A percentile compares a stretch with the other conserved stretches of the same genome.
Evolutionary conservation across 1,140 invertebrate genomes (phyloP).

Genomic region (Heliconius eleuchia): DNA sequence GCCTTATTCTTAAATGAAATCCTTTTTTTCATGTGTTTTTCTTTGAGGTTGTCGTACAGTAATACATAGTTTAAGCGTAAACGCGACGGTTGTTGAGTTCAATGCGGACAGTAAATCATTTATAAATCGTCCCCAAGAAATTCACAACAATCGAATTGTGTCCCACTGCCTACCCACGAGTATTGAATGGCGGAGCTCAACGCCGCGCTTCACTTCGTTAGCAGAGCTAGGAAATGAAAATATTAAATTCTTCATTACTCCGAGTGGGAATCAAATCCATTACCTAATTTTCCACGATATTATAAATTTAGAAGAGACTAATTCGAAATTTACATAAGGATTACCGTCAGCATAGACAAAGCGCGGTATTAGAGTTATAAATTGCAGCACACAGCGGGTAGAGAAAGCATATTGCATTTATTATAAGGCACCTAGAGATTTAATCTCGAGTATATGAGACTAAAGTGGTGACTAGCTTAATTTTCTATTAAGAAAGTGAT

Average conservation of each 20-base stretch:
- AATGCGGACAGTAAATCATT: no score
- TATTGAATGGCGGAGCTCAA: neutral
- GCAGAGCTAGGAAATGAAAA: neutral
- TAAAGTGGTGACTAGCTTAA: neutral
- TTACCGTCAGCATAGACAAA: neutral
- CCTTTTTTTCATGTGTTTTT: neutral
- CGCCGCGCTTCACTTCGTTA: neutral
- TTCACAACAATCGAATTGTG: no score
- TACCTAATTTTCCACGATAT: neutral
- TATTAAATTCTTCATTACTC: neutral
- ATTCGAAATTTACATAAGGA: neutral
- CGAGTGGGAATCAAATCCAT: neutral
- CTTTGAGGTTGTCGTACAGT: no score
- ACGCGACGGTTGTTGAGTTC: no score
- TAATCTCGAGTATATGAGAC: neutral
- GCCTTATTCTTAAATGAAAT: neutral
- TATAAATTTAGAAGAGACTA: neutral
- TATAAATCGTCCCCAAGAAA: no score
- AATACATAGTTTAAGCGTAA: no score
- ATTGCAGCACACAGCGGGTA: neutral
- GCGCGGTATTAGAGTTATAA: conserved; percentile 2
- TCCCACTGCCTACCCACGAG: no score
- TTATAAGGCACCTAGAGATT: neutral
- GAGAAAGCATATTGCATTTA: neutral
- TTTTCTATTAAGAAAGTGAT: neutral